phyloP scores from a whole-genome alignment of 2,113 vertebrate genomes.

The Trachemys scripta region DNA sequence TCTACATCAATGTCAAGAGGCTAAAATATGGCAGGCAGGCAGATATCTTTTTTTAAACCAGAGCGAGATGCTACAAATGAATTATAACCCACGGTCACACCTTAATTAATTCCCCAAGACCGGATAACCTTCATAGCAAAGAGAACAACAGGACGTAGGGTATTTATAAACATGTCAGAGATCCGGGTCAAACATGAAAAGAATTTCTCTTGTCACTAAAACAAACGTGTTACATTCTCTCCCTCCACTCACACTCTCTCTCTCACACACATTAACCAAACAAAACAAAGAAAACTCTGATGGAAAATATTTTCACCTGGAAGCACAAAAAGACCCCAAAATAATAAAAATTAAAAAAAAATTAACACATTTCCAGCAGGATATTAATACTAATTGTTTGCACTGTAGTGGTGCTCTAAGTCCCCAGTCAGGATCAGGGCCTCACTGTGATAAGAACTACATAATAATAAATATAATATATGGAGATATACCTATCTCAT shows the following conservation, averaged over 20 bases:
- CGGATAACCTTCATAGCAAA: rapidly evolving
- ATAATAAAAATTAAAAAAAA: neutral
- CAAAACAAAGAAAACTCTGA: neutral
- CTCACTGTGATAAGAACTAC: neutral
- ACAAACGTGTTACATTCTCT: neutral
- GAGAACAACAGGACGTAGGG: neutral
- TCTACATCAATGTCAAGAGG: neutral
- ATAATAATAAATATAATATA: too few species aligned
- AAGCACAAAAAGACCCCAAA: neutral
- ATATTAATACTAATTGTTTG: neutral
- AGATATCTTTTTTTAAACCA: neutral
- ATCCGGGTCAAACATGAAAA: neutral
- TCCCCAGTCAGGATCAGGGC: neutral
- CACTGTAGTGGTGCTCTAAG: too few species aligned
- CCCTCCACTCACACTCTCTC: neutral
- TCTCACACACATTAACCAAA: neutral
- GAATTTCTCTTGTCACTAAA: neutral
- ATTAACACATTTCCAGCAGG: neutral
- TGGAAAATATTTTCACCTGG: neutral
- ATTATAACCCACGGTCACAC: rapidly evolving
- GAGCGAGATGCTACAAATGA: neutral
- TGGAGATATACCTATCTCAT: too few species aligned
- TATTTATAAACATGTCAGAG: neutral
- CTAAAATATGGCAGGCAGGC: too few species aligned
- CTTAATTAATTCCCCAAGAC: neutral